Base-by-base conservation (phyloP, 2,888 invertebrate genomes). In the Aporophyla lueneburgensis region DNA sequence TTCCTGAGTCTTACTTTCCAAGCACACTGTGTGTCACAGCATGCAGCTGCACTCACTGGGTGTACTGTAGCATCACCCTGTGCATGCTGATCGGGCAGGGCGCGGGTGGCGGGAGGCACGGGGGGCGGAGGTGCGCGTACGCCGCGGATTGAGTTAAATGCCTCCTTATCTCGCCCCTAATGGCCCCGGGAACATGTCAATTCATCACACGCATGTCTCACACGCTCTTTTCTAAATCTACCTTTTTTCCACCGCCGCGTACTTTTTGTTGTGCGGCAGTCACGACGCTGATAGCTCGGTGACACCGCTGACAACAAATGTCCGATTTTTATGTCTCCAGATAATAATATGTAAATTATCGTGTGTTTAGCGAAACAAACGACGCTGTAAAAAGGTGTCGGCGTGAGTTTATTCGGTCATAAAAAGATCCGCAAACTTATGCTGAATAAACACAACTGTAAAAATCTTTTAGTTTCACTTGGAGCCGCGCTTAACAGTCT, bases 161-260 rank as follows among this genome's bases (percentile, higher is more conserved):
- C 89, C 93, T 93, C 89, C 93, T 96, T 96, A 96, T 96, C 96
- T 93, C 90, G 87, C 81, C 93, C 93, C 94, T 96, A 96, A 96
- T 96, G 96, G 96, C 93, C 92, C 89, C 93, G 89, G 91, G 91
- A 94, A 96, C 96, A 96, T 94, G 96, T 96, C 96, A 96, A 96
- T 96, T 96, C 96, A 96, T 96, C 96, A 96, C 95, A 92, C 91
- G 92, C 90, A 88, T 89, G 91, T 93, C 93, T 92, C 94, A 90
- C 91, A 87, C 90, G 87, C 89, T 87, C 89, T 91, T 87, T 89
- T 91, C 91, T 91, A 91, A 92, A 91, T 90, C 89, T 89, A 85
- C 89, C 88, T 91, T 93, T 92, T 91, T 92, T 83, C 80, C 71
- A 33, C 51, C 59, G 81, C 54, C 46, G 65, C 51, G 58, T 76